phyloP scores from a whole-genome alignment of 1,140 invertebrate genomes.

The Drosophila pandora region DNA sequence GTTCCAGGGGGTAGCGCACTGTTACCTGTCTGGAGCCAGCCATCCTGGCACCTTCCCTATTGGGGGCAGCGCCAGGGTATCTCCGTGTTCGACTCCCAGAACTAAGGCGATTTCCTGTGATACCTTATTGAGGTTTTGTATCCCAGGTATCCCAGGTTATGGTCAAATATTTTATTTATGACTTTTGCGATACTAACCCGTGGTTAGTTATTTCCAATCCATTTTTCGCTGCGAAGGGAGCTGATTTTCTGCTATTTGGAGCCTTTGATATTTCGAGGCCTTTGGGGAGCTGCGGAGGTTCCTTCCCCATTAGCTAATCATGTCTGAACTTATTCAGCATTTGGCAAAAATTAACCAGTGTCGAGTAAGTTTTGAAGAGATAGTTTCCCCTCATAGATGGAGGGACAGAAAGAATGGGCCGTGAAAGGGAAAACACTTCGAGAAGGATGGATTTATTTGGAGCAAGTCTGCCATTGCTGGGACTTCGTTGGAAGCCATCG shows the following conservation, averaged over 20 bases:
- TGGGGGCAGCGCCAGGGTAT: constrained; percentile 8
- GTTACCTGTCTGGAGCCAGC: neutral
- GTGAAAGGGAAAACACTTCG: constrained; percentile 22
- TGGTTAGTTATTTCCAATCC: constrained; percentile 22
- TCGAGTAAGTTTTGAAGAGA: too few relatives aligned
- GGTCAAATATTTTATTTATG: constrained; percentile 81
- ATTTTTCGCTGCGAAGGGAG: constrained; percentile 5
- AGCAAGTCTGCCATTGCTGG: constrained; percentile 36
- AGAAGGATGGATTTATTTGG: constrained; percentile 58
- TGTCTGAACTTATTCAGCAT: constrained; percentile 55
- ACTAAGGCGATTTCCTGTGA: neutral
- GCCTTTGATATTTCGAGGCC: neutral
- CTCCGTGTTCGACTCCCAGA: neutral
- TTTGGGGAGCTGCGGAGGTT: neutral
- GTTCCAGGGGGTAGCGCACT: neutral
- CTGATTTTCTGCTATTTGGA: constrained; percentile 3
- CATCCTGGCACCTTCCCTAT: neutral
- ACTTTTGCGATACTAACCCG: constrained; percentile 71
- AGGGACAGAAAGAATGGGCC: constrained; percentile 12
- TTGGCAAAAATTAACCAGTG: constrained; percentile 24
- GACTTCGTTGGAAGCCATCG: constrained; percentile 33
- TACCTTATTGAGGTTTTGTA: neutral
- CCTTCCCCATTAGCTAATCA: constrained; percentile 72
- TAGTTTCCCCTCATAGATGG: neutral
- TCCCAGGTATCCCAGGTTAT: constrained; percentile 10